Conservation (phyloP, 2,888 invertebrate genomes). For the Omphaloscelis lunosa region DNA sequence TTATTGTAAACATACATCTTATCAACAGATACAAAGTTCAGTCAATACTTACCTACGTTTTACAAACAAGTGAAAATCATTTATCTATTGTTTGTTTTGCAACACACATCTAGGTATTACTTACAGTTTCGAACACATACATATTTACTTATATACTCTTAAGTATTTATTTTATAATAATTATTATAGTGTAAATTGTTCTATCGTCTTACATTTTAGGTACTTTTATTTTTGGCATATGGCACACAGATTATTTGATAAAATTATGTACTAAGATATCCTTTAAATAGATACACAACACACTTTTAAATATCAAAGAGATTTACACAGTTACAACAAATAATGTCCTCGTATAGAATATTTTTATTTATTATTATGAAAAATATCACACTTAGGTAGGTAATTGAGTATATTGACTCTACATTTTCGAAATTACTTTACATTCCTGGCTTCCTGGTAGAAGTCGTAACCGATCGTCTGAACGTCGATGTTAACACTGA, state of each 20-base stretch:
- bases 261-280: conserved; percentile 54
- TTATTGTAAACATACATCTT: conserved; percentile 47
- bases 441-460: conserved; percentile 48
- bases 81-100: conserved; percentile 22
- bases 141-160: conserved; percentile 19
- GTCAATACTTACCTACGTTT: conserved; percentile 57
- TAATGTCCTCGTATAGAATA: conserved; percentile 42
- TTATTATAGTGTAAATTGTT: conserved; percentile 47
- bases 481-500: conserved; percentile 71
- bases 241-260: conserved; percentile 69
- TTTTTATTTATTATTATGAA: conserved; percentile 63
- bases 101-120: conserved; percentile 16
- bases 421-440: conserved; percentile 47
- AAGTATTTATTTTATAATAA: conserved; percentile 29
- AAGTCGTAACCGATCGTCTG: conserved; percentile 36
- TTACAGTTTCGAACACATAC: conserved; percentile 35
- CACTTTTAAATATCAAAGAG: conserved; percentile 62
- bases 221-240: conserved; percentile 77
- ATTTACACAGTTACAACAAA: conserved; percentile 61
- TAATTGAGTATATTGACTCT: conserved; percentile 76
- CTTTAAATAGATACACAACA: conserved; percentile 67
- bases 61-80: conserved; percentile 38
- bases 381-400: conserved; percentile 78
- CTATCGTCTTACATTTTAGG: conserved; percentile 64
- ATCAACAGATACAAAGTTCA: conserved; percentile 65